Evolutionary conservation across 92 coral and sea anemone genomes (phyloP), one percentile per base, ranked within the genome.

Genomic region (Isaurus tuberculatus): DNA sequence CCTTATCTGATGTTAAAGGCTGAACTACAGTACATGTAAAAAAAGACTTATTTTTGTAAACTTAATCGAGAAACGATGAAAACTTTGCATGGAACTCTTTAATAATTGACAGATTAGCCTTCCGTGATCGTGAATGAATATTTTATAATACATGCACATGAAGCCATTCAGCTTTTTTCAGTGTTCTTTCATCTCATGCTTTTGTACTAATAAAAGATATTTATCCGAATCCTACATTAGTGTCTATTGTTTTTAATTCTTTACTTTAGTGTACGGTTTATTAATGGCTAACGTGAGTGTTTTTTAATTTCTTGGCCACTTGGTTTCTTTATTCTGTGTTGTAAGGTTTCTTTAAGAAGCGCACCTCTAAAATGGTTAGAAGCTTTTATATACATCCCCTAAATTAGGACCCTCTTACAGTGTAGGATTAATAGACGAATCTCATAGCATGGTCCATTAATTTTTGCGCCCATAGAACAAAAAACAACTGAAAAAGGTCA

Each of bases 1-100:
- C 91, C 93, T 19, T 90, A 90, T 23, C 74, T 90, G 29, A 83
- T 89, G 73, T 80, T 87, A 19, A 90, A 90, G 43, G 91, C 91
- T 23, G 91, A 84, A 84, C 81, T 90, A 1, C 93, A 90, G 49
- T 90, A 90, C 84, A 65, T 79, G 60, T 90, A 84, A 77, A 70
- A 22, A 69, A 25, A 10, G 15, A 34, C 34, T 13, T 25, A 40
- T 4, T 28, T 10, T 40, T 22, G 82, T 31, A 14, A 31, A 57
- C n/a, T 32, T 55, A 28, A 20, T 26, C 0, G 1, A 31, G 30
- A 32, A 31, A 32, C 19, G 9, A 60, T 34, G 16, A 55, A 63
- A 27, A 77, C 49, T 27, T n/a, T 75, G 19, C 31, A 53, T 75
- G n/a, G 53, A 42, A 42, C 33, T 1, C 31, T 26, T 63, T 3